phyloP scores from a whole-genome alignment of 2,888 invertebrate species.

The Euzetes globulus region DNA sequence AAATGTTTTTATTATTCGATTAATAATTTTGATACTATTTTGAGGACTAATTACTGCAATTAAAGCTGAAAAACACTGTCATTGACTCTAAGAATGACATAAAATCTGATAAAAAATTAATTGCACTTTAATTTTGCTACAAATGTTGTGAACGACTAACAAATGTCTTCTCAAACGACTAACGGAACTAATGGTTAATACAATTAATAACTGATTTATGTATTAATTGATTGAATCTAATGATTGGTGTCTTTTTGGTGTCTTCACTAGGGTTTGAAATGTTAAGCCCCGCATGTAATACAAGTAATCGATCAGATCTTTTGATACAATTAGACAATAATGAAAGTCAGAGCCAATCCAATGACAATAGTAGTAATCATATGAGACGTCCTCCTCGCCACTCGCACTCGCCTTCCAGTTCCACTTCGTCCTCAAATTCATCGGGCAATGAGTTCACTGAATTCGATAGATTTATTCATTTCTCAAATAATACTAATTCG shows the following conservation, averaged over 20 bases:
- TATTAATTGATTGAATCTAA: background rate
- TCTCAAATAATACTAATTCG: slow-evolving; percentile 7
- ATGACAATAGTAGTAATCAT: background rate
- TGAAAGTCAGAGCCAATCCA: background rate
- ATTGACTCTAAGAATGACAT: no score
- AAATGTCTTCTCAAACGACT: background rate
- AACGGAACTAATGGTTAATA: background rate
- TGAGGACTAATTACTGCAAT: no score
- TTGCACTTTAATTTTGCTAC: no score
- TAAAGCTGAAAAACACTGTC: no score
- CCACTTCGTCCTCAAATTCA: background rate
- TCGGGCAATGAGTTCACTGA: slow-evolving; percentile 5
- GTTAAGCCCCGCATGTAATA: background rate
- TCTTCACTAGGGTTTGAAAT: background rate
- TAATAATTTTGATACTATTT: no score
- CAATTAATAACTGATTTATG: background rate
- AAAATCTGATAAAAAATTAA: no score
- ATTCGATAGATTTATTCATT: slow-evolving; percentile 17
- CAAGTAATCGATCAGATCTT: background rate
- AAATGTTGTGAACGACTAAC: no score
- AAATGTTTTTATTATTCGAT: no score
- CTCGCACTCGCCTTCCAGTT: background rate
- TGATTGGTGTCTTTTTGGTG: slow-evolving; percentile 13
- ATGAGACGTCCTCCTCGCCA: background rate
- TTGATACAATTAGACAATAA: slow-evolving; percentile 13